A percentile compares a stretch with the other conserved stretches of the same genome.
Conservation (phyloP, 64 coral and sea anemone species). For the Stichodactyla mertensii region DNA sequence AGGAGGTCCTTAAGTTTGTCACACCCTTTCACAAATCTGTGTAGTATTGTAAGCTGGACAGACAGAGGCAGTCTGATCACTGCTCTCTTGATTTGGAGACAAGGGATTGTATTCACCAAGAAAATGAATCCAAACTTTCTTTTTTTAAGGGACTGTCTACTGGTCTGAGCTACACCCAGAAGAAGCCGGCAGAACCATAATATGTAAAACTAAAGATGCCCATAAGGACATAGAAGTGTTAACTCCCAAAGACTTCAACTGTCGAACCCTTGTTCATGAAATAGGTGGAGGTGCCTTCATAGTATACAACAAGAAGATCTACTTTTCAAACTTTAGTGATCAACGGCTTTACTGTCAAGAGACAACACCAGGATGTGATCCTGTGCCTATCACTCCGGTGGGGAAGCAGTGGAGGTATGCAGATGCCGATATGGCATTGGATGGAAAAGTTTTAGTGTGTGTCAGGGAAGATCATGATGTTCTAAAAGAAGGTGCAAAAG, state of each 20-base stretch:
- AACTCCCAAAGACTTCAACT: constrained; percentile 68
- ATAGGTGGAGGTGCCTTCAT: constrained; percentile 87
- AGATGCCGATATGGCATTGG: constrained; percentile 52
- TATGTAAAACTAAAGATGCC: constrained; percentile 53
- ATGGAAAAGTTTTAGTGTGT: constrained; percentile 62
- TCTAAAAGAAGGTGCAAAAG: constrained; percentile 44
- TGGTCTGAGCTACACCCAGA: constrained; percentile 80
- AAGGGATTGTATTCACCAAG: neutral
- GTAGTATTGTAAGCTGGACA: too few species aligned
- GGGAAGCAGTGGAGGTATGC: constrained; percentile 84
- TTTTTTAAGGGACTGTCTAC: constrained; percentile 40
- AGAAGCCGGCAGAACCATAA: constrained; percentile 72
- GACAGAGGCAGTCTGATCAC: too few species aligned
- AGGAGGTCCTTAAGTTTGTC: too few species aligned
- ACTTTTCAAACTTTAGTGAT: constrained; percentile 92
- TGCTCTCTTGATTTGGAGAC: too few species aligned
- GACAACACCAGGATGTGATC: constrained; percentile 14
- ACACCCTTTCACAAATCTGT: too few species aligned
- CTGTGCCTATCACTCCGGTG: constrained; percentile 58
- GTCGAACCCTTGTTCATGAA: constrained; percentile 85
- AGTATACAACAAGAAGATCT: constrained; percentile 77
- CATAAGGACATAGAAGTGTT: constrained; percentile 25
- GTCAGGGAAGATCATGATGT: constrained; percentile 92
- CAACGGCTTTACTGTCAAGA: constrained; percentile 87
- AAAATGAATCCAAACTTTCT: neutral